Conservation (phyloP, 2,888 invertebrate genomes). For the Uloborus plumipes region DNA sequence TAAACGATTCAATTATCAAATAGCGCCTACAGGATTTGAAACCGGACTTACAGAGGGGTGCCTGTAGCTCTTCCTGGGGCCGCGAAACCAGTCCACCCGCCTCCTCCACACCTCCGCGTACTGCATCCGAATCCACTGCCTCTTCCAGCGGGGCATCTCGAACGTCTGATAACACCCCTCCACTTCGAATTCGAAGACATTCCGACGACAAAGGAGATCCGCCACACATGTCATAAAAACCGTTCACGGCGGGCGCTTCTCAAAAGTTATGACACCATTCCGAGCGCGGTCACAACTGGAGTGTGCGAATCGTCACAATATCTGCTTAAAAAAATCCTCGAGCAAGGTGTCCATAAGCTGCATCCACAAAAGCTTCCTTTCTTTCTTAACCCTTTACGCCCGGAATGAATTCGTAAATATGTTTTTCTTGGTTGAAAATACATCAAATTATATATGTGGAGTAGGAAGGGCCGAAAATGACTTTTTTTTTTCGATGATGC, state of each 20-base stretch:
- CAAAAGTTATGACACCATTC: constrained; percentile 1
- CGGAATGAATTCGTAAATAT: too few relatives aligned
- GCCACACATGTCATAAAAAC: background rate
- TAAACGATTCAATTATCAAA: too few relatives aligned
- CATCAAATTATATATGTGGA: too few relatives aligned
- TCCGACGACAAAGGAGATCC: background rate
- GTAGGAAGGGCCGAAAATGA: too few relatives aligned
- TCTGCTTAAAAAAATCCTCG: too few relatives aligned
- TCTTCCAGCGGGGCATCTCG: constrained; percentile 39
- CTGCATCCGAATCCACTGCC: constrained; percentile 45
- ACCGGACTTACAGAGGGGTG: background rate
- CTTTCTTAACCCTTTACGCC: too few relatives aligned
- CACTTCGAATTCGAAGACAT: background rate
- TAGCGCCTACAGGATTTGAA: background rate
- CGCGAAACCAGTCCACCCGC: constrained; percentile 21
- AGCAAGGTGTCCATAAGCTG: too few relatives aligned
- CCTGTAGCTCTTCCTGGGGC: constrained; percentile 1
- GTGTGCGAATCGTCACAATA: too few relatives aligned
- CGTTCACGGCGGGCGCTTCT: too few relatives aligned
- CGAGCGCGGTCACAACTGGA: background rate
- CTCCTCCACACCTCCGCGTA: constrained; percentile 39
- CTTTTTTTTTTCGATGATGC: too few relatives aligned
- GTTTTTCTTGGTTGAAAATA: too few relatives aligned
- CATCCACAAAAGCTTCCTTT: too few relatives aligned
- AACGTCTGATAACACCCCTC: background rate